Evolutionary conservation across 2,797 vertebrate genomes (phyloP).

Genomic region (Emys orbicularis): DNA sequence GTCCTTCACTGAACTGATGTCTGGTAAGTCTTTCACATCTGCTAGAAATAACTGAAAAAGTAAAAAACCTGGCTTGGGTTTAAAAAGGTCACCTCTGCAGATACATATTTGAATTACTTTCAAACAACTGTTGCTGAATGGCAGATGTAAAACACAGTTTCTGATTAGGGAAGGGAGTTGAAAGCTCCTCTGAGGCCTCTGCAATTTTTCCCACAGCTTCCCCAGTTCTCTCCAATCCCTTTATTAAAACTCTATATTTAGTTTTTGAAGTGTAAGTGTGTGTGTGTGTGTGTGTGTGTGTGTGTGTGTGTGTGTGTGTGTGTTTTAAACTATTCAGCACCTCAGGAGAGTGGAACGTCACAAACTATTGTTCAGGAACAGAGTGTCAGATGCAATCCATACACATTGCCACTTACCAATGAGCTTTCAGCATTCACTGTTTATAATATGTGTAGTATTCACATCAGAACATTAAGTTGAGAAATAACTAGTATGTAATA

Average conservation of each 20-base stretch:
- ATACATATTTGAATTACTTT: slow-evolving; percentile 23
- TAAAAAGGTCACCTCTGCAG: slow-evolving; percentile 44
- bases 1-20: slow-evolving; percentile 32
- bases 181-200: background rate
- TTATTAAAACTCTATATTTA: background rate
- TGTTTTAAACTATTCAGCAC: rapidly evolving
- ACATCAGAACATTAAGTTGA: background rate
- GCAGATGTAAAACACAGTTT: slow-evolving; percentile 16
- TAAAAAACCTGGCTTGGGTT: background rate
- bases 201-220: background rate
- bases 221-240: background rate
- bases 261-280: background rate
- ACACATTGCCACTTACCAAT: rapidly evolving
- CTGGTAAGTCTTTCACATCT: background rate
- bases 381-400: background rate
- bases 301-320: no score
- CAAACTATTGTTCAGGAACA: background rate
- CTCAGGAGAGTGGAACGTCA: background rate
- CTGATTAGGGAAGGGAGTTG: background rate
- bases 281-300: no score
- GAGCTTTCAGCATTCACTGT: background rate
- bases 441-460: rapidly evolving
- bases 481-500: background rate
- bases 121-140: slow-evolving; percentile 45
- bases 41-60: slow-evolving; percentile 20